Evolutionary conservation across 2,113 vertebrate species (phyloP), one percentile per base, ranked within the genome.

Genomic region (Hippocampus mohnikei): DNA sequence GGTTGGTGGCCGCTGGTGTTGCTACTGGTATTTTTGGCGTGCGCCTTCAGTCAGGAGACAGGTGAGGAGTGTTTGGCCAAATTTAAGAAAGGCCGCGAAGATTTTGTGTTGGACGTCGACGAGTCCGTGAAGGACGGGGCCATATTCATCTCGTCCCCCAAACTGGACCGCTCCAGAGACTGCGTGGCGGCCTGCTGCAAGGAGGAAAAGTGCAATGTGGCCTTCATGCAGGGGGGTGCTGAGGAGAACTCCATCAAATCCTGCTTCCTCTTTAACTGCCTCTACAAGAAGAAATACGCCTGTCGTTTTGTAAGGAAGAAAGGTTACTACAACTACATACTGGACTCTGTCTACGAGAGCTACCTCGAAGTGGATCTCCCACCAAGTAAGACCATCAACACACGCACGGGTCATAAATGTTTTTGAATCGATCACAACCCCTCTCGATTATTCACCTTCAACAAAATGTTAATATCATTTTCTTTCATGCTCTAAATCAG

Each of bases 221-320:
- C 95, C 29, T 86, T 98, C 13, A 94, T 97, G 88, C 93, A 97
- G 86, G 75, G 80, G 21, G 74, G 18, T 21, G 68, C 9, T 0
- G 82, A 75, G 15, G 77, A 80, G 0, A 88, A 82, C 58, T 16
- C 12, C 11, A 78, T 95, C 78, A 83, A 64, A 0, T 80, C 91
- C 73, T 98, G 97, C 86, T 97, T 94, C 78, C 93, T 97, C 20
- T 92, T 99, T 50, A 87, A 96, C 79, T 99, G 97, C 58, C 85
- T 98, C 46, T 96, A 97, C 56, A 94, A 96, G 72, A 89, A 94
- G 74, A 84, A 86, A 65, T 96, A 96, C 7, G 95, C 92, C 66
- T 99, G 97, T 76, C 93, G 88, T 73, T 95, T 98, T 59, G 92
- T 93, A 62, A 91, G 74, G 78, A 95, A 94, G 84, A 66, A 72